Base-by-base conservation (phyloP, 2,888 invertebrate genomes). In the Mechanitis messenoides region DNA sequence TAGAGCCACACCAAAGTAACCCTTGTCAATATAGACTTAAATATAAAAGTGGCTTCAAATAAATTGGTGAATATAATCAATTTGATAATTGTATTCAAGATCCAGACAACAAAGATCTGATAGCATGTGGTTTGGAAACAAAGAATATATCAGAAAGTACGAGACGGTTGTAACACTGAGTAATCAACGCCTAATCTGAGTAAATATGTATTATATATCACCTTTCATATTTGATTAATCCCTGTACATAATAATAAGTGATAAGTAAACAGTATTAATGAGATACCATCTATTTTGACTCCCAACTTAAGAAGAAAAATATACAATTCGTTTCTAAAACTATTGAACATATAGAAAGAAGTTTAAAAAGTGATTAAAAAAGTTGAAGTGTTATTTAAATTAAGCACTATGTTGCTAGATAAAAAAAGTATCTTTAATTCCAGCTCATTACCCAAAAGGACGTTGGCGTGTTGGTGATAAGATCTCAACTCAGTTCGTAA, bases 101-200 rank as follows among this genome's bases (percentile, higher is more conserved):
- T 56, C 61, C 67, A 70, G 69, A 71, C 71, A 71, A 71, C 69
- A 70, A 69, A 72, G 73, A 70, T 72, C 67, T 65, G 68, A 71
- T 72, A 68, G 78, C 69, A 83, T 81, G 74, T 79, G 80, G 83
- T 83, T 83, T 74, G 69, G 68, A 72, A 77, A 84, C 84, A 85
- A 85, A 84, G 83, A 78, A 68, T 77, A 76, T 75, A 76, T 81
- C 80, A 74, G 80, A 81, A 81, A 83, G 80, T 79, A 78, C 70
- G 79, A 74, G 71, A 54, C 70, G 78, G 81, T 85, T 74, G 81
- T 82, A 85, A 85, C 81, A 78, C 80, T 73, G 76, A 73, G 68
- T 62, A 72, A 74, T 67, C 61, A 53, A 55, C 50, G 31, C 62
- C 60, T 62, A 53, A 60, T 60, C 5, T 9, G 31, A 2, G 50